Base-by-base conservation (phyloP, 2,113 vertebrate species). In the Ellobius talpinus region DNA sequence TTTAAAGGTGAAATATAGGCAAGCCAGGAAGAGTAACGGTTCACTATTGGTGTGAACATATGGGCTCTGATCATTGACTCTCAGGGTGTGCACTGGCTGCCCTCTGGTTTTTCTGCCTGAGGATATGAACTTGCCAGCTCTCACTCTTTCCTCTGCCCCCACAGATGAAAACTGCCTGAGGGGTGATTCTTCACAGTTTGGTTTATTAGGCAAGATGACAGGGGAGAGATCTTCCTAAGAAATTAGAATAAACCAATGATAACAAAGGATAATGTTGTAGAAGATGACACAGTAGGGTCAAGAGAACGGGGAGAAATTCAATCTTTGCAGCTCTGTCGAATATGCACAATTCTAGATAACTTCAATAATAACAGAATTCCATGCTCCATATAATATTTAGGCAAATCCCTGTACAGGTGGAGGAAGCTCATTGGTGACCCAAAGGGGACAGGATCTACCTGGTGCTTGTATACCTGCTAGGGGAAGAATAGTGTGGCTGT, bases 171-270 rank as follows among this genome's bases (percentile, higher is more conserved):
- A 68, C 61, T 6, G 1, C 77, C 82, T n/a, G 72, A 65, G 33
- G 76, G 47, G 63, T 31, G 66, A 92, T 47, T 55, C 77, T 55
- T 81, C 50, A 52, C 14, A 10, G 68, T 81, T 72, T 81, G 77
- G 85, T n/a, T 90, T 78, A 85, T 70, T 63, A 95, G 68, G 79
- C 33, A 84, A 91, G 90, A 74, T 65, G 77, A 86, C 52, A 50
- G n/a, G 29, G 77, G 76, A 90, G 92, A 94, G 90, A 52, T 92
- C 81, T 42, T 92, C 63, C 90, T 91, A 89, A 95, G 88, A 82
- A 81, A 82, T 97, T 65, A 94, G 79, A 82, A 93, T 81, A 95
- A 93, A 55, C 61, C 82, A 82, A 94, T 85, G 89, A 87, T 95
- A 95, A 91, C 68, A 90, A 45, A 63, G 52, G 47, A 73, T 73